Evolutionary conservation across 2,797 vertebrate genomes (phyloP), one percentile per base, ranked within the genome.

Genomic region (Syngnathus acus): DNA sequence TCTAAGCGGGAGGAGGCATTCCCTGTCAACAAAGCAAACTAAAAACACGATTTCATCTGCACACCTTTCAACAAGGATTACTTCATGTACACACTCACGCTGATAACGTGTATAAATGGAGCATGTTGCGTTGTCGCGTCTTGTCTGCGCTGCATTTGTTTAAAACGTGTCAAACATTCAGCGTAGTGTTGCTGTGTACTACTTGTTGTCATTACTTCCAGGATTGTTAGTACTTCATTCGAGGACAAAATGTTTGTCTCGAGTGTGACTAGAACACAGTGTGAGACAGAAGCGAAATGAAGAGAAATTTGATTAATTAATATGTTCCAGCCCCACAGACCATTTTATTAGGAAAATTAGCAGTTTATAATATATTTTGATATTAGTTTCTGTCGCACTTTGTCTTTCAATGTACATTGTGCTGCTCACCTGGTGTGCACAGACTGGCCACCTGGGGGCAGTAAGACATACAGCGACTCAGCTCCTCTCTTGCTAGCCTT

Each of bases 41-140:
- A 72, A 72, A 70, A 70, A 77, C 77, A 78, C 48, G 72, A 68
- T 78, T 86, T 81, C 71, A 75, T 82, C 74, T 76, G 66, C 68
- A 76, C 9, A 70, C 72, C 42, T 79, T 77, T 83, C 65, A 78
- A 65, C 78, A 69, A 60, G 71, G 64, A 75, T 82, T 69, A 78
- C 70, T 68, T 73, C 65, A 78, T 73, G 69, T 66, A 62, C 70
- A 76, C 67, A 79, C 70, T 74, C 67, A 78, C 62, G 65, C 40
- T 42, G 59, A 63, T 58, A 48, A n/a, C 2, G 17, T 11, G 53
- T 26, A 40, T 9, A 42, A 42, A 39, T 60, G 17, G 19, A 21
- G 16, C 32, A 57, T 37, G 26, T 13, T 2, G 13, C 23, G 26
- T 32, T 7, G 26, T 32, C 6, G 26, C 14, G 26, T 57, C 54